Percentiles rank a stretch among this genome's conserved stretches.
These are phyloP conservation scores for Palythoa grandiflora DNA, from an alignment of 92 coral and sea anemone species.

Conservation along the genomic window DNA sequence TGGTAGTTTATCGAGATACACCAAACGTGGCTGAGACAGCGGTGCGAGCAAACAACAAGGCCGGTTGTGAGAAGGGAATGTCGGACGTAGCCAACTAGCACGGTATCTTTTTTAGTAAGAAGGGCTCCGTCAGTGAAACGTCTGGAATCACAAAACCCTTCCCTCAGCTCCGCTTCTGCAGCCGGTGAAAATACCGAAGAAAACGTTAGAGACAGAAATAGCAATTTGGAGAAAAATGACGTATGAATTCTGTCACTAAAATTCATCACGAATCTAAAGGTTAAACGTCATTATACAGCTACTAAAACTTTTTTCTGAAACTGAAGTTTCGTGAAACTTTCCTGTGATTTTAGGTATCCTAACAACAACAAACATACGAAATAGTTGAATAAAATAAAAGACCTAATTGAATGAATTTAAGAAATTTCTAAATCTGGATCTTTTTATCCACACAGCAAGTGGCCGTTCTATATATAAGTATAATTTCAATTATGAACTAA, in stretches of 20 bases:
- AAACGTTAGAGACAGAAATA: background rate
- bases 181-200: background rate
- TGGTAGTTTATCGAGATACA: slow-evolving; percentile 35
- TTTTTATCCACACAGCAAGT: background rate
- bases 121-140: slow-evolving; percentile 12
- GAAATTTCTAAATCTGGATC: no score
- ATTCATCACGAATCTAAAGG: no score
- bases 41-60: slow-evolving; percentile 23
- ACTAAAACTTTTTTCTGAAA: no score
- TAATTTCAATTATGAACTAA: background rate
- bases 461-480: background rate
- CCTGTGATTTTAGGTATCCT: background rate
- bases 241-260: background rate
- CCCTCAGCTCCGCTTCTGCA: background rate
- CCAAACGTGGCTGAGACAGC: slow-evolving; percentile 27
- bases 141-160: slow-evolving; percentile 20
- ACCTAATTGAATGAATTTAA: no score
- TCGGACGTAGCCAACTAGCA: slow-evolving; percentile 5
- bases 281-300: no score
- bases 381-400: background rate
- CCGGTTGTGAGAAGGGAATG: background rate
- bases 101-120: slow-evolving; percentile 4
- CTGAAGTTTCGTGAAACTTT: background rate
- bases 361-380: background rate
- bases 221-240: background rate